These are phyloP conservation scores for Sylvia atricapilla DNA, from an alignment of 2,113 vertebrate species.

Conservation along the genomic window DNA sequence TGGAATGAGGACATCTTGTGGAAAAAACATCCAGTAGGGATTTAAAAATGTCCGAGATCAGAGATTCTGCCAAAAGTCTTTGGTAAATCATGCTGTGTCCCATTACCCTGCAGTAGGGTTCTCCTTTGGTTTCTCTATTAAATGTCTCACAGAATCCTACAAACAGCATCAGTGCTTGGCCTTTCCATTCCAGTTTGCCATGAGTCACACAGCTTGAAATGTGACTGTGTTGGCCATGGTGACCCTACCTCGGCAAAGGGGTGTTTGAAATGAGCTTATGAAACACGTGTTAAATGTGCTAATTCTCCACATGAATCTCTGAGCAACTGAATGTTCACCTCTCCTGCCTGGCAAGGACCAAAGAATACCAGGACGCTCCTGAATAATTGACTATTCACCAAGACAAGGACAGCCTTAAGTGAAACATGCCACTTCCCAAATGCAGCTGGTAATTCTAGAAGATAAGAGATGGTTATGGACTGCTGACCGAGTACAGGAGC, in stretches of 20 bases:
- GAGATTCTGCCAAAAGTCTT: background rate
- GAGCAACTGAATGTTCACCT: background rate
- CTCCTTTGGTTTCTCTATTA: background rate
- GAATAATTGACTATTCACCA: background rate
- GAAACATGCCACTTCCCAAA: background rate
- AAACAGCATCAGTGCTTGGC: background rate
- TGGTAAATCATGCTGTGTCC: background rate
- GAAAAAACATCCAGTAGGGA: background rate
- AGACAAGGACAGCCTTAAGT: background rate
- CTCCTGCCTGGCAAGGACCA: accelerated
- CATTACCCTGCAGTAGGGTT: background rate
- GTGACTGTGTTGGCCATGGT: background rate
- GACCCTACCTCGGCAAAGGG: accelerated
- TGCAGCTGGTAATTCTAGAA: background rate
- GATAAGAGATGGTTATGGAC: background rate
- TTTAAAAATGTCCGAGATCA: background rate
- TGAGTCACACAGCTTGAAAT: background rate
- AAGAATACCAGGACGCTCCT: background rate
- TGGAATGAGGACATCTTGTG: background rate
- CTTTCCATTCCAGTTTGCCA: background rate
- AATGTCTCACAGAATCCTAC: background rate
- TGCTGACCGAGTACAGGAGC: background rate
- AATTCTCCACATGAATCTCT: accelerated
- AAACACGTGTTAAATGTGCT: accelerated
- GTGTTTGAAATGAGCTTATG: background rate